These are phyloP conservation scores for Girardinus metallicus DNA, from an alignment of 2,797 vertebrate genomes.

Conservation along the genomic window DNA sequence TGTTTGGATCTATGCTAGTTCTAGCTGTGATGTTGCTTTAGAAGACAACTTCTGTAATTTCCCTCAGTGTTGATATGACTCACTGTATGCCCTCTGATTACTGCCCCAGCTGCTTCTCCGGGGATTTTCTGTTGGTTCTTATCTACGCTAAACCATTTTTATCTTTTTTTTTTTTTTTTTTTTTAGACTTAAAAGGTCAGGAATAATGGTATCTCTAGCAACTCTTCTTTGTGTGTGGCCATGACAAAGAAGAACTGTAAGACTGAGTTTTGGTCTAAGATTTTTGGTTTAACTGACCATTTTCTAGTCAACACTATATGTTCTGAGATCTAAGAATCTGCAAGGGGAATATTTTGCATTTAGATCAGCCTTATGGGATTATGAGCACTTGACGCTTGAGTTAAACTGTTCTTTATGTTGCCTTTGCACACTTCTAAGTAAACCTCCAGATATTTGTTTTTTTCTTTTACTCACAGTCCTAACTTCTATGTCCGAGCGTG, in stretches of 20 bases:
- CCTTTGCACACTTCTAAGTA: background rate
- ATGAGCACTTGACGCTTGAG: background rate
- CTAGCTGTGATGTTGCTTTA: background rate
- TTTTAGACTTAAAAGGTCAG: background rate
- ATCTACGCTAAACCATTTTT: background rate
- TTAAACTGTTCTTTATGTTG: background rate
- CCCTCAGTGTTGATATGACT: background rate
- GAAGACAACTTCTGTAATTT: background rate
- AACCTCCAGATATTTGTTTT: background rate
- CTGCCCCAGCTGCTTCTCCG: background rate
- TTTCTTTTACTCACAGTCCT: constrained; percentile 60
- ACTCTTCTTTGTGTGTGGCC: background rate
- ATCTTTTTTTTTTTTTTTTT: background rate
- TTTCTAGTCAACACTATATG: background rate
- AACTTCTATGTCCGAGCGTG: constrained; percentile 85
- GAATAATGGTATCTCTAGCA: background rate
- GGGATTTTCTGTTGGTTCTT: background rate
- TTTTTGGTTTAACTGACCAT: background rate
- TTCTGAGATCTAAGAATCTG: background rate
- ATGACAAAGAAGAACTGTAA: background rate
- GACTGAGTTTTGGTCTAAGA: background rate
- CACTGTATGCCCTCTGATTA: background rate
- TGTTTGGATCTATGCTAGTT: background rate
- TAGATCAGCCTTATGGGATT: background rate
- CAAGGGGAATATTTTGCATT: background rate